phyloP scores from a whole-genome alignment of 23 tunicate species.

The Botrylloides violaceus region DNA sequence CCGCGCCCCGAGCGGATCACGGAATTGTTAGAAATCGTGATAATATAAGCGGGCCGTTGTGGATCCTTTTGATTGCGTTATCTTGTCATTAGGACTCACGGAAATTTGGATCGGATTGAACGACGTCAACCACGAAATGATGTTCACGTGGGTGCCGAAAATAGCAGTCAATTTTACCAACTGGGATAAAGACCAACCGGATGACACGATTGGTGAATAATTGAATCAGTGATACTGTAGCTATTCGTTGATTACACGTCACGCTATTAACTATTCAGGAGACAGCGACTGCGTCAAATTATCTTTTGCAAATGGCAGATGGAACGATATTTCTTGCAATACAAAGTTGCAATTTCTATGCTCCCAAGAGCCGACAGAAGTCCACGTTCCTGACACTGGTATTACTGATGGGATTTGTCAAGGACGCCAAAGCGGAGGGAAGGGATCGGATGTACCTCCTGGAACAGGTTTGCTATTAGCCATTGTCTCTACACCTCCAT shows the following conservation, averaged over 20 bases:
- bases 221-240: too few relatives aligned
- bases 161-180: conserved; percentile 54
- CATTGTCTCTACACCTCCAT: too few relatives aligned
- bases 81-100: background rate
- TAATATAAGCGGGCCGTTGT: too few relatives aligned
- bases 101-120: conserved; percentile 87
- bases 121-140: conserved; percentile 82
- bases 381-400: background rate
- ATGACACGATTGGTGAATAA: conserved; percentile 65
- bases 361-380: conserved; percentile 46
- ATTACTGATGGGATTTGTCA: conserved; percentile 5
- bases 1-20: too few relatives aligned
- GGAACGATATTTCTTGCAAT: conserved; percentile 57
- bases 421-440: conserved; percentile 11
- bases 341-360: conserved; percentile 45
- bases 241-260: background rate
- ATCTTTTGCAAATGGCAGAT: conserved; percentile 40
- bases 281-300: conserved; percentile 63
- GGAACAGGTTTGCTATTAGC: conserved; percentile 5
- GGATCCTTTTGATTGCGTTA: too few relatives aligned
- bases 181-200: conserved; percentile 87
- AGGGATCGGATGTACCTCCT: background rate
- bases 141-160: conserved; percentile 59
- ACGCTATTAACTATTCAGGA: conserved; percentile 17
- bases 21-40: too few relatives aligned